These are phyloP conservation scores for Drosophila austrosaltans DNA, from an alignment of 2,888 invertebrate genomes.

Conservation along the genomic window DNA sequence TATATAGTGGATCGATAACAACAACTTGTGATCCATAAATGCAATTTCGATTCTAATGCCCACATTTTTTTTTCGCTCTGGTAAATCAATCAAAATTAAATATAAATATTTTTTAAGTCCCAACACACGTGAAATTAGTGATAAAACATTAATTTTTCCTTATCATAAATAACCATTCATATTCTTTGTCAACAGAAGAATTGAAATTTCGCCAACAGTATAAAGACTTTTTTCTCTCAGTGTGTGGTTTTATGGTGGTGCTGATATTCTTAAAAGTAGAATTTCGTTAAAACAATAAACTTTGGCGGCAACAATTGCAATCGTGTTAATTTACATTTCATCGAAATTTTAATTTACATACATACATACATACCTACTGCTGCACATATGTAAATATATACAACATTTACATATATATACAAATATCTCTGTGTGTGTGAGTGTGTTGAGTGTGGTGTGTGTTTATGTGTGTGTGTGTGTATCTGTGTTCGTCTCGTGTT, in stretches of 20 bases:
- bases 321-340: conserved; percentile 32
- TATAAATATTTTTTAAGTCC: no score
- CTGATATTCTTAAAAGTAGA: background rate
- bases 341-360: conserved; percentile 9
- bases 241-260: background rate
- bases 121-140: background rate
- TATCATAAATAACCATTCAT: background rate
- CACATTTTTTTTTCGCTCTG: background rate
- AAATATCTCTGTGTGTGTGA: background rate
- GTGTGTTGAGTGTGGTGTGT: background rate
- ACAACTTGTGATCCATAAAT: no score
- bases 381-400: background rate
- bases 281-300: conserved; percentile 12
- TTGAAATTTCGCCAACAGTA: background rate
- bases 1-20: no score
- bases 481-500: conserved; percentile 14
- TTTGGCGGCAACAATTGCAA: background rate
- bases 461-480: background rate
- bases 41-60: no score
- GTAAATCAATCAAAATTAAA: background rate
- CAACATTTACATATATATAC: background rate
- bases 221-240: background rate
- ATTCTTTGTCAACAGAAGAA: background rate
- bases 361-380: background rate
- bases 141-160: background rate